Evolutionary conservation across 2,797 vertebrate species (phyloP).

Genomic region (Tragelaphus oryx): DNA sequence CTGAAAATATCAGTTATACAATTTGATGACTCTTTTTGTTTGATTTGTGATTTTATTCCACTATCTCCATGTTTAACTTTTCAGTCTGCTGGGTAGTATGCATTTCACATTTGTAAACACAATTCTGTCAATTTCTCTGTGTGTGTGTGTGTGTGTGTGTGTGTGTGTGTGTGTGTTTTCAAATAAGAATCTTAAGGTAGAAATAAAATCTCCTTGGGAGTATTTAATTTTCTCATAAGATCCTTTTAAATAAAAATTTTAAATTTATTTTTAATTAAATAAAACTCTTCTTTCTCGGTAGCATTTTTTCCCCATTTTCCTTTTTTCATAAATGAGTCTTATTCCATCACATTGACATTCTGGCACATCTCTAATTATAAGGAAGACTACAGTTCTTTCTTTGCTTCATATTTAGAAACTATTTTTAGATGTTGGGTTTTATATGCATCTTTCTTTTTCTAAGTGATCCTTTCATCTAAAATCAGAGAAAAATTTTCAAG

Average conservation of each 20-base stretch:
- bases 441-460: conserved; percentile 41
- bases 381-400: conserved; percentile 36
- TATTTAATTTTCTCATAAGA: background rate
- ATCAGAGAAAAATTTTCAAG: conserved; percentile 48
- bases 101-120: background rate
- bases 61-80: background rate
- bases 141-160: no score
- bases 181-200: background rate
- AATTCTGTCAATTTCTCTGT: background rate
- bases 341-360: background rate
- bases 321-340: background rate
- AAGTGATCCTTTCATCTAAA: conserved; percentile 45
- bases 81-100: background rate
- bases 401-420: conserved; percentile 51
- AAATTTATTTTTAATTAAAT: background rate
- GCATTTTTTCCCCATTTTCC: background rate
- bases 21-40: background rate
- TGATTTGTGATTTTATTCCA: background rate
- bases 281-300: background rate
- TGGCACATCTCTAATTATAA: conserved; percentile 54
- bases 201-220: background rate
- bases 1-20: background rate
- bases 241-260: background rate
- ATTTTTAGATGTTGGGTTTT: conserved; percentile 64
- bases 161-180: background rate